Evolutionary conservation across 1,140 invertebrate species (phyloP).

Genomic region (Aphaenogaster floridana): DNA sequence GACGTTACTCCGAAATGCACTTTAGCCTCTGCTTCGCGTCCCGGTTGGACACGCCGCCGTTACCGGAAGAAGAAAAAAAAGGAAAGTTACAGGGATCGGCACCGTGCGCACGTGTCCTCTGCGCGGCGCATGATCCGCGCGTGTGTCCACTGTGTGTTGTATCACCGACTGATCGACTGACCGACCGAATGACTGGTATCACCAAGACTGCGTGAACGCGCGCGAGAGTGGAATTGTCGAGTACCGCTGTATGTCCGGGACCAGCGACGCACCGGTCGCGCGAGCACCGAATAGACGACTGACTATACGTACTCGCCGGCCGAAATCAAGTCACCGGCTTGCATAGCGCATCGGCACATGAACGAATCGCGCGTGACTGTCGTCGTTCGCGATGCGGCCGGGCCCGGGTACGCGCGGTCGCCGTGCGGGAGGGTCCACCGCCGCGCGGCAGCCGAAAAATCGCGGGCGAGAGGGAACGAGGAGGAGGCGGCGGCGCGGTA

Average conservation of each 20-base stretch:
- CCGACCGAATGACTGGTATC: background rate
- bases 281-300: conserved; percentile 57
- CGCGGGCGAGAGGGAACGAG: conserved; percentile 46
- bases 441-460: conserved; percentile 49
- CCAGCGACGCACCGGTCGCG: conserved; percentile 50
- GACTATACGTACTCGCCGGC: conserved; percentile 60
- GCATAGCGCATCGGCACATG: conserved; percentile 73
- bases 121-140: conserved; percentile 64
- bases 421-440: conserved; percentile 48
- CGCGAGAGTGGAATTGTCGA: background rate
- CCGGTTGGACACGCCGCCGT: background rate
- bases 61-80: background rate
- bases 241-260: background rate
- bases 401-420: conserved; percentile 20
- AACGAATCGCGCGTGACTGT: conserved; percentile 77
- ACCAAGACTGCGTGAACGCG: background rate
- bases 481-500: background rate
- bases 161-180: background rate
- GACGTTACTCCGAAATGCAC: conserved; percentile 4
- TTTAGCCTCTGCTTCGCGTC: background rate
- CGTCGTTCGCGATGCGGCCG: conserved; percentile 21
- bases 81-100: conserved; percentile 23
- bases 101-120: conserved; percentile 62
- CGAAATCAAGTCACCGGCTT: conserved; percentile 74
- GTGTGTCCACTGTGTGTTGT: background rate